phyloP scores from a whole-genome alignment of 2,888 invertebrate genomes.

The Cantharis flavilabris region DNA sequence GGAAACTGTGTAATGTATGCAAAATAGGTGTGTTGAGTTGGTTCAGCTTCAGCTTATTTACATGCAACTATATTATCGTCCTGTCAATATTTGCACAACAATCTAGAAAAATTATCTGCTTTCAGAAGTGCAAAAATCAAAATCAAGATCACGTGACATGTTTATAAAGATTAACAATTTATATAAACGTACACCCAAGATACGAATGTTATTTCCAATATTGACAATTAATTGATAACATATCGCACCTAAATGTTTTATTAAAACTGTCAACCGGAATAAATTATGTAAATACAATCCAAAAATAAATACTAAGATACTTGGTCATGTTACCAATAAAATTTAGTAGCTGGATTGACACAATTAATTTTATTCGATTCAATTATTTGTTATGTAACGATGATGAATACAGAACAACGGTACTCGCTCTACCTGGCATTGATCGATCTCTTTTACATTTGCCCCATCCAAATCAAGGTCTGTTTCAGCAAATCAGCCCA shows the following conservation, averaged over 20 bases:
- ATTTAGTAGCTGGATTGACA: neutral
- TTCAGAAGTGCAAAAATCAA: neutral
- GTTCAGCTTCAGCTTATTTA: neutral
- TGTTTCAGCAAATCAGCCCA: neutral
- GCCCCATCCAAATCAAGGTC: neutral
- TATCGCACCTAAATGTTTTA: neutral
- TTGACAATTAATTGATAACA: neutral
- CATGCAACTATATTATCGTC: neutral
- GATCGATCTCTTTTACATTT: neutral
- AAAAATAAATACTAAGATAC: neutral
- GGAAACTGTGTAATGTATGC: too few species aligned
- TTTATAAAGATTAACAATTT: neutral
- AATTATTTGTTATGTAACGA: neutral
- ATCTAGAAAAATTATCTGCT: neutral
- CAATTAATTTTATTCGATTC: neutral
- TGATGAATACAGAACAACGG: neutral
- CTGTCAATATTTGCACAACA: neutral
- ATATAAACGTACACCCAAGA: neutral
- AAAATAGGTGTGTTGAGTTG: neutral
- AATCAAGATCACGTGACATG: neutral
- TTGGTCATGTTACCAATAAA: neutral
- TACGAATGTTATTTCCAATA: neutral
- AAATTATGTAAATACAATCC: neutral
- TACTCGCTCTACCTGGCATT: neutral
- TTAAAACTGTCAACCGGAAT: neutral